Conservation (phyloP, 2,797 vertebrate genomes). For the Enteromius mattozi region DNA sequence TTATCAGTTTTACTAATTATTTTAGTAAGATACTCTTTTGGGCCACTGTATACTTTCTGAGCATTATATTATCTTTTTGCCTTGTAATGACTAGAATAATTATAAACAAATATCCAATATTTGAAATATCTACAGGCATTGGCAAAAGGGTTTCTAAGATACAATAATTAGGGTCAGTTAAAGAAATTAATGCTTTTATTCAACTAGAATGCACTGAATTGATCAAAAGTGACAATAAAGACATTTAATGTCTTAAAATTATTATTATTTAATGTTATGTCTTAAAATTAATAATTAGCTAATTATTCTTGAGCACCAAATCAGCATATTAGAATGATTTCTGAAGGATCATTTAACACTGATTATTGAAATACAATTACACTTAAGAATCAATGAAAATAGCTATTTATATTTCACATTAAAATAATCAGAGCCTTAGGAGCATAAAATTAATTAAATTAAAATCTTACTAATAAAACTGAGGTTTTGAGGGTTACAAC, state of each 20-base stretch:
- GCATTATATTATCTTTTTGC: background rate
- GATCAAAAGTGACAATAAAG: background rate
- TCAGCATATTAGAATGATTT: background rate
- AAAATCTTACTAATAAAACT: background rate
- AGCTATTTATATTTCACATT: background rate
- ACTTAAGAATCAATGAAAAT: background rate
- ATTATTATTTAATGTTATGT: background rate
- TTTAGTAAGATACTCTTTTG: background rate
- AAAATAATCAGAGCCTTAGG: background rate
- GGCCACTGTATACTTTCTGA: background rate
- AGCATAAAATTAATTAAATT: background rate
- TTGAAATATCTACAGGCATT: background rate
- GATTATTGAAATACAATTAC: background rate
- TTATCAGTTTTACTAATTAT: background rate
- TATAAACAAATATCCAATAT: background rate
- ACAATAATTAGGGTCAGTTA: background rate
- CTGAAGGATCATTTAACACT: background rate
- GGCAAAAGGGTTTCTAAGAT: background rate
- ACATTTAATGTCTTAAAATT: background rate
- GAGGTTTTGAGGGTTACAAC: background rate
- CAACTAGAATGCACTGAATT: background rate
- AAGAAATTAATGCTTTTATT: background rate
- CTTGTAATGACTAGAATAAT: background rate
- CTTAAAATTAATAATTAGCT: background rate
- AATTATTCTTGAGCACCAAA: background rate